These are phyloP conservation scores for Acleris cristana DNA, from an alignment of 2,888 invertebrate species.

Conservation along the genomic window DNA sequence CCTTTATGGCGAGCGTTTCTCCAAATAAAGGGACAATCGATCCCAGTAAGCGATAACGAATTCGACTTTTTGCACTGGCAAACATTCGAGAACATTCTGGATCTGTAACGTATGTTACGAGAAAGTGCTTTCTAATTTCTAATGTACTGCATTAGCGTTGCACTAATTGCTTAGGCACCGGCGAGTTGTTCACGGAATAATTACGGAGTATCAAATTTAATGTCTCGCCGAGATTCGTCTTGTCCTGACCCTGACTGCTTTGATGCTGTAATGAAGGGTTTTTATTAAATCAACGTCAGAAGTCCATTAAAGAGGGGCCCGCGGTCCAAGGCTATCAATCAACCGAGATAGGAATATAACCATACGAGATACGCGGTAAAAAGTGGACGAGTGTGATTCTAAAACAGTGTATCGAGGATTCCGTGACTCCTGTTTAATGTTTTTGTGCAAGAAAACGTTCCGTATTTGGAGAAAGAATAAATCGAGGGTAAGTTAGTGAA, in stretches of 20 bases:
- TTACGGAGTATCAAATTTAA: slow-evolving; percentile 46
- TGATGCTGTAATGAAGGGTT: slow-evolving; percentile 80
- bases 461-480: too few relatives aligned
- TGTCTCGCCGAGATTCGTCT: slow-evolving; percentile 34
- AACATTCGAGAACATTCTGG: slow-evolving; percentile 11
- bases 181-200: slow-evolving; percentile 47
- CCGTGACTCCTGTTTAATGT: slow-evolving; percentile 11
- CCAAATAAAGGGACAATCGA: slow-evolving; percentile 46
- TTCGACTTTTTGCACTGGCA: slow-evolving; percentile 43
- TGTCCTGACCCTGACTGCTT: slow-evolving; percentile 52
- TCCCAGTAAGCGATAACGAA: slow-evolving; percentile 60
- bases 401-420: slow-evolving; percentile 19
- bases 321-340: slow-evolving; percentile 70
- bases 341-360: slow-evolving; percentile 63
- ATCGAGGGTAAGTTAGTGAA: too few relatives aligned
- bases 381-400: slow-evolving; percentile 39
- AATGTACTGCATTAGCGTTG: slow-evolving; percentile 31
- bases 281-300: slow-evolving; percentile 83
- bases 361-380: slow-evolving; percentile 46
- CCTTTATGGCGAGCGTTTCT: slow-evolving; percentile 53
- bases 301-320: slow-evolving; percentile 74
- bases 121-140: slow-evolving; percentile 40
- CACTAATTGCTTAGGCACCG: slow-evolving; percentile 45
- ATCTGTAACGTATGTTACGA: slow-evolving; percentile 40
- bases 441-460: neutral